Base-by-base conservation (phyloP, 2,888 invertebrate genomes). In the Caenorhabditis sp. region DNA sequence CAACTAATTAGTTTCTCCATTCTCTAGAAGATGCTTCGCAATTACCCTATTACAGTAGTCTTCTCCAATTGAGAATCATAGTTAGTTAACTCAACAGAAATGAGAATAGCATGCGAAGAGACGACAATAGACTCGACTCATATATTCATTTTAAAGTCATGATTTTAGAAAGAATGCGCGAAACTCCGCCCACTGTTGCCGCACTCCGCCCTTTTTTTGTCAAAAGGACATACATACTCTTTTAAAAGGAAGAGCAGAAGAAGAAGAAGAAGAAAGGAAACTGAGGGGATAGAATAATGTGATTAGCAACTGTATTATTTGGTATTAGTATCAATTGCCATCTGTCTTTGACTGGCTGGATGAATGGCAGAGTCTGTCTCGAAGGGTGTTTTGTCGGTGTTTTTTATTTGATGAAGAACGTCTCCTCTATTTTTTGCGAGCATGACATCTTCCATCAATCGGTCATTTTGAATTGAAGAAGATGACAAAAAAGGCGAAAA, bases 381-480 rank as follows among this genome's bases (percentile, higher is more conserved):
- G 43, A 43, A 43, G 17, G 12, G 43, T 17, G 17, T 43, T 10
- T 4, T 6, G 31, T 6, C 43, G 43, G 43, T 43, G 12, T 43
- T 10, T 43, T 43, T 43, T 43, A 43, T 43, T 43, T 43, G 43
- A 43, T 43, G 43, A 43, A 43, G 43, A 43, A 43, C 17, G 14
- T 14, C 17, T 43, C 17, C 43, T 43, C 43, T 43, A 12, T 43
- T 43, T 43, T 36, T 36, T 5, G 5, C 36, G 43, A 43, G 43
- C 12, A 60, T 60, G 53, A 55, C 51, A 21, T 27, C 21, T 23
- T 23, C 59, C 43, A 53, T 37, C 54, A 60, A 43, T 43, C 43
- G 43, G 36, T 51, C 51, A 24, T 17, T 31, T 43, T 43, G 43
- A 43, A 43, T 10, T 43, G 43, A 43, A 43, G 17, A 43, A 43